Base-by-base conservation (phyloP, 2,797 vertebrate genomes). In the Moxostoma hubbsi region DNA sequence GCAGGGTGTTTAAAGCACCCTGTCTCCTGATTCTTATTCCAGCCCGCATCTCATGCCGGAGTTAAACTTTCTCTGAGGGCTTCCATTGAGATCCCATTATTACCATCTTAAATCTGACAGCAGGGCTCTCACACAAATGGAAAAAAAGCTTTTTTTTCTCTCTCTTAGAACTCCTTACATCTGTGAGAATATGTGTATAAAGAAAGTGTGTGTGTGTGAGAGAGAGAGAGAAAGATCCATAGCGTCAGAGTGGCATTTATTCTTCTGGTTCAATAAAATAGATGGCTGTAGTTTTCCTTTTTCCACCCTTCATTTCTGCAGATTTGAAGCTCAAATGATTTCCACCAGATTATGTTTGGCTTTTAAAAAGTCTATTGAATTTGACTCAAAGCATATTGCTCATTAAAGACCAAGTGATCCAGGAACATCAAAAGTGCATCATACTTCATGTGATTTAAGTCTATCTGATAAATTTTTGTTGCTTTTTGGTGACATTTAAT, bases 31-130 rank as follows among this genome's bases (percentile, higher is more conserved):
- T 82, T 87, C 59, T 62, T 64, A 76, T 87, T 84, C 80, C 54
- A 45, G 63, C 62, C 15, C 2, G 64, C 55, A 45, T 81, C 54
- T 46, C 63, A 36, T 54, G 24, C 51, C 51, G 43, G 50, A 81
- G 59, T 81, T 76, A 77, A 84, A 83, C 81, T 75, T 83, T 82
- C 77, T 86, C 80, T 55, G 58, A 82, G 81, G 85, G 79, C 79
- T 83, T 24, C 15, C 75, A 50, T 75, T 64, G 63, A 78, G 77
- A 84, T 81, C 55, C 84, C 77, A 78, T 87, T 85, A 84, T 81
- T 82, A 81, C 67, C 73, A 71, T 77, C 77, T 84, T 83, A 72
- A 81, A 80, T 81, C 81, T 81, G 80, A 81, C 83, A 79, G 72
- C 74, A 67, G 74, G 24, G 68, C 58, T 68, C 36, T 66, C 46